Evolutionary conservation across 2,888 invertebrate genomes (phyloP), one percentile per base, ranked within the genome.

Genomic region (Busseola fusca): DNA sequence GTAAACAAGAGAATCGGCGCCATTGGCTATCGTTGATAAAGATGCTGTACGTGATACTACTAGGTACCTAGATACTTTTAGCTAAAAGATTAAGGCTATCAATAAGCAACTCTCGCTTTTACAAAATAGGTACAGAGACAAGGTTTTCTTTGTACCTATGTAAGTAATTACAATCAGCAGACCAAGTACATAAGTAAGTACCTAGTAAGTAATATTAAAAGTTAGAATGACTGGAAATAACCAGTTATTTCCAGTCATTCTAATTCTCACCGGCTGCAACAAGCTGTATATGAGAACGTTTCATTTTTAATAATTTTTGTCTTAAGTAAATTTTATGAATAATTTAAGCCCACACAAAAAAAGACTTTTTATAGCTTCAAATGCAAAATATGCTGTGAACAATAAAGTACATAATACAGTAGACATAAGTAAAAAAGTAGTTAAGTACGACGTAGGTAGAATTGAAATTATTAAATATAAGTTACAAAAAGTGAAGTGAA

Each of bases 401-500:
- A 25, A 52, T 5, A n/a, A 52, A 25, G 25, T 52, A 52, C 14
- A 52, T 25, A 2, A 27, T 18, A 27, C 10, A 56, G 25, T 27
- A 21, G 9, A 25, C 12, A 34, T 25, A 2, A 18, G 25, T 25
- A 25, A 10, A 50, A 48, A 50, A 7, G 34, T 18, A 52, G 18
- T 18, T 27, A 54, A 27, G 16, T 25, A 4, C 7, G 18, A 56
- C 0, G 16, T 66, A 65, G n/a, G 5, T 60, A 16, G 27, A 21
- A 48, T 48, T 48, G 6, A 40, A 40, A 40, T 27, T 40, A 37
- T 27, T 27, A 27, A 16, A 16, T 34, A 30, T 10, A 59, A 42
- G 21, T 48, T 25, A 40, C 37, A 54, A 62, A 73, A n/a, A 54
- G 42, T 68, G 21, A 64, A 73, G 57, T 42, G 12, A 68, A 63